These are phyloP conservation scores for Leptinotarsa lineolata DNA, from an alignment of 1,140 invertebrate genomes.

Conservation along the genomic window DNA sequence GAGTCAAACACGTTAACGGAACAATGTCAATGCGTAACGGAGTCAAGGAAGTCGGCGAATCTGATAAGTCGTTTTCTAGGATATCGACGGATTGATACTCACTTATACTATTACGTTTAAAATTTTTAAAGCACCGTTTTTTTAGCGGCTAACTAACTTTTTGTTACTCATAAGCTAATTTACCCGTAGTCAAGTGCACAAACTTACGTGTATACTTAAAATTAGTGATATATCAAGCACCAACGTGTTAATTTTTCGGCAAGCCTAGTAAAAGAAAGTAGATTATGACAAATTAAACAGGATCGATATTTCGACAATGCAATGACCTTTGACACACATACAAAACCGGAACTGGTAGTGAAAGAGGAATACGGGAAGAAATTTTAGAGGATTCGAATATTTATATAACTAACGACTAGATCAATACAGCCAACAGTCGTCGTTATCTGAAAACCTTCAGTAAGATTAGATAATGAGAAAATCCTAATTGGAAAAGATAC, in stretches of 20 bases:
- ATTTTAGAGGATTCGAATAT: too few relatives aligned
- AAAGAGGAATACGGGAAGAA: too few relatives aligned
- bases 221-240: conserved; percentile 19
- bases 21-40: not conserved
- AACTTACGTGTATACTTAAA: conserved; percentile 10
- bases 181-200: conserved; percentile 17
- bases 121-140: not conserved
- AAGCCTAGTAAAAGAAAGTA: conserved; percentile 11
- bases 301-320: too few relatives aligned
- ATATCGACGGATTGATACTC: conserved; percentile 1
- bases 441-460: too few relatives aligned
- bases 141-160: not conserved
- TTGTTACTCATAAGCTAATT: not conserved
- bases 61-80: not conserved
- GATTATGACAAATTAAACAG: not conserved
- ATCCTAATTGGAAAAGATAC: too few relatives aligned
- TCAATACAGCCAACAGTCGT: too few relatives aligned
- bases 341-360: too few relatives aligned
- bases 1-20: not conserved
- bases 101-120: not conserved
- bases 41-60: not conserved
- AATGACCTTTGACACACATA: too few relatives aligned
- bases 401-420: too few relatives aligned
- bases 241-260: conserved; percentile 16
- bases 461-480: too few relatives aligned